phyloP scores from a whole-genome alignment of 2,888 invertebrate genomes.

The Disparrhopalites patrizii region DNA sequence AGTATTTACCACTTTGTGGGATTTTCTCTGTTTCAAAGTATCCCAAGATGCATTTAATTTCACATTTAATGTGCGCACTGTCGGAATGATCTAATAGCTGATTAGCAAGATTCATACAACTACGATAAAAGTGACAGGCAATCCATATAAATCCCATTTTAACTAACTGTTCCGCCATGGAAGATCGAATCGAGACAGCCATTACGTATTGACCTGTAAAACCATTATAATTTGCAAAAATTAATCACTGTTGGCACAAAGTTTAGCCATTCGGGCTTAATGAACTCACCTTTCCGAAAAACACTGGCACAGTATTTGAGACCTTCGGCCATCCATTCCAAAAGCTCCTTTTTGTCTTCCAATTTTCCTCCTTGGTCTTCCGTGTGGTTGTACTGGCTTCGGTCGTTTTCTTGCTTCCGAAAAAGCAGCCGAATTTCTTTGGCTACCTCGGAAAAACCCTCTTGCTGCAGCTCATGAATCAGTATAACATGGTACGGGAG shows the following conservation, averaged over 20 bases:
- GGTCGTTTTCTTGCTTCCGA: not conserved
- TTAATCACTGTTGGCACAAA: too few species aligned
- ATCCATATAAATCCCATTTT: slow-evolving; percentile 3
- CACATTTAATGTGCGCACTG: not conserved
- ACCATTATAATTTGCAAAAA: not conserved
- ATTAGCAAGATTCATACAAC: not conserved
- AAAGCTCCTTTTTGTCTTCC: not conserved
- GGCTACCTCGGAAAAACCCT: not conserved
- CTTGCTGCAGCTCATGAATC: not conserved
- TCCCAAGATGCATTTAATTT: slow-evolving; percentile 14
- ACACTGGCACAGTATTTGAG: slow-evolving; percentile 1
- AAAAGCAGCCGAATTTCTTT: not conserved
- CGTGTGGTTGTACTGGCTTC: not conserved
- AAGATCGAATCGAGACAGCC: not conserved
- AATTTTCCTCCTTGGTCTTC: not conserved
- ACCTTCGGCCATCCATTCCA: not conserved
- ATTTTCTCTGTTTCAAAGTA: not conserved
- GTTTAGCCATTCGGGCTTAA: not conserved
- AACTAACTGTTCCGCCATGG: slow-evolving; percentile 8
- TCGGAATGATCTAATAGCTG: not conserved
- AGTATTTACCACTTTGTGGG: not conserved
- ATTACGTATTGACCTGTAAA: not conserved
- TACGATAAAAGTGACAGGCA: not conserved
- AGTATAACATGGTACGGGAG: not conserved
- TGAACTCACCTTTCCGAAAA: not conserved